Percentiles rank a stretch among this genome's conserved stretches.
phyloP scores from a whole-genome alignment of 2,888 invertebrate genomes.

The Torymus tubicola region DNA sequence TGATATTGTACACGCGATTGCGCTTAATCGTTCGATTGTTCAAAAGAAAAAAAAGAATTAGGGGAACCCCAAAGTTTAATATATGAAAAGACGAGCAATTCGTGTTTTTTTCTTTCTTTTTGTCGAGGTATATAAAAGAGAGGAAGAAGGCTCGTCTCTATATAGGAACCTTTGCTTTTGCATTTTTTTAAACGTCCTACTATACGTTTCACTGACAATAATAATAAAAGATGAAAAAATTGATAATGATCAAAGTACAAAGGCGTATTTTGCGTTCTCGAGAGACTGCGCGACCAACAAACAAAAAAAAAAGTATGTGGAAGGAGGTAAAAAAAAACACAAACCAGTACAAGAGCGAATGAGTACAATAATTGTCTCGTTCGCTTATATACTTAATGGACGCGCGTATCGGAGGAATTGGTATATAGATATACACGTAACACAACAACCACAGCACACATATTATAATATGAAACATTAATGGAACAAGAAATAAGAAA shows the following conservation, averaged over 20 bases:
- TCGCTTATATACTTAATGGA: conserved; percentile 33
- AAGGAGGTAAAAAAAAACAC: no score
- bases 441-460: not conserved
- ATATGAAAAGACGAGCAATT: conserved; percentile 9
- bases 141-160: conserved; percentile 11
- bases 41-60: conserved; percentile 26
- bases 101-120: no score
- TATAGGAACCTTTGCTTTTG: conserved; percentile 51
- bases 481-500: conserved; percentile 39
- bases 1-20: conserved; percentile 3
- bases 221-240: conserved; percentile 54
- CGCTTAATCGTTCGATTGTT: conserved; percentile 41
- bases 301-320: no score
- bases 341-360: conserved; percentile 40
- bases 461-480: no score
- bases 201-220: conserved; percentile 57
- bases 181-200: conserved; percentile 49
- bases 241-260: conserved; percentile 52
- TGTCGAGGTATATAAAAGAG: conserved; percentile 9
- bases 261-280: conserved; percentile 47
- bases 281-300: conserved; percentile 34
- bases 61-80: not conserved
- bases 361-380: conserved; percentile 24
- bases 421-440: conserved; percentile 29
- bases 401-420: conserved; percentile 18